These are phyloP conservation scores for Oxygymnocypris stewartii DNA, from an alignment of 2,113 vertebrate genomes.

Conservation along the genomic window DNA sequence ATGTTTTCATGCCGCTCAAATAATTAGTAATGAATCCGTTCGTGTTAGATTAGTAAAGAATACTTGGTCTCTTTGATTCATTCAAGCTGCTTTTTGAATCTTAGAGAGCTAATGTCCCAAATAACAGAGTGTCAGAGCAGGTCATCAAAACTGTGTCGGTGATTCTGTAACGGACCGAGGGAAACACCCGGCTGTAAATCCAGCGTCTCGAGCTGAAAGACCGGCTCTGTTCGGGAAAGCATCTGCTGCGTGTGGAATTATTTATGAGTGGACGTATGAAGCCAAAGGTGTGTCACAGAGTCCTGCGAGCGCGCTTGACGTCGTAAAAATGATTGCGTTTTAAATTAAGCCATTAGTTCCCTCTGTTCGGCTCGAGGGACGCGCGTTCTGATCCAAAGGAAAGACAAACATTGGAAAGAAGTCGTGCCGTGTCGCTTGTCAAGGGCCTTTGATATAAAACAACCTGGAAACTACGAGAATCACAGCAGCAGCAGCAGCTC, in stretches of 20 bases:
- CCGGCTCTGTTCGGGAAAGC: slow-evolving; percentile 69
- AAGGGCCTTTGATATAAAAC: slow-evolving; percentile 72
- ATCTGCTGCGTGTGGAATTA: slow-evolving; percentile 70
- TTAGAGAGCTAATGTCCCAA: neutral
- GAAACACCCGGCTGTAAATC: slow-evolving; percentile 76
- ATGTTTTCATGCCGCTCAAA: neutral
- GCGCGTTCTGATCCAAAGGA: slow-evolving; percentile 62
- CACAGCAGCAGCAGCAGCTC: slow-evolving; percentile 59
- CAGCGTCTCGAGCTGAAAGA: slow-evolving; percentile 67
- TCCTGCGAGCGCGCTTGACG: slow-evolving; percentile 69
- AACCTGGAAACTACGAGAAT: slow-evolving; percentile 61
- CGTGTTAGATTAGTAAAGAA: neutral
- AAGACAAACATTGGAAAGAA: slow-evolving; percentile 74
- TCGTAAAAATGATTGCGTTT: slow-evolving; percentile 71
- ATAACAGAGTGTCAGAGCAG: neutral
- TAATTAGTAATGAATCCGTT: neutral
- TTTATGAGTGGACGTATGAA: slow-evolving; percentile 71
- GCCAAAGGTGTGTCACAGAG: slow-evolving; percentile 73
- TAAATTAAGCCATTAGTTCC: slow-evolving; percentile 71
- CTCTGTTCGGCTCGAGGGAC: slow-evolving; percentile 62
- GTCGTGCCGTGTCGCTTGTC: slow-evolving; percentile 69
- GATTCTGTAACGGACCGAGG: slow-evolving; percentile 70
- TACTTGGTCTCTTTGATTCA: neutral
- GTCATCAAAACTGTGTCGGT: slow-evolving; percentile 60
- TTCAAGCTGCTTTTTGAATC: neutral